phyloP scores from a whole-genome alignment of 2,113 vertebrate species.

The Columba janthina region DNA sequence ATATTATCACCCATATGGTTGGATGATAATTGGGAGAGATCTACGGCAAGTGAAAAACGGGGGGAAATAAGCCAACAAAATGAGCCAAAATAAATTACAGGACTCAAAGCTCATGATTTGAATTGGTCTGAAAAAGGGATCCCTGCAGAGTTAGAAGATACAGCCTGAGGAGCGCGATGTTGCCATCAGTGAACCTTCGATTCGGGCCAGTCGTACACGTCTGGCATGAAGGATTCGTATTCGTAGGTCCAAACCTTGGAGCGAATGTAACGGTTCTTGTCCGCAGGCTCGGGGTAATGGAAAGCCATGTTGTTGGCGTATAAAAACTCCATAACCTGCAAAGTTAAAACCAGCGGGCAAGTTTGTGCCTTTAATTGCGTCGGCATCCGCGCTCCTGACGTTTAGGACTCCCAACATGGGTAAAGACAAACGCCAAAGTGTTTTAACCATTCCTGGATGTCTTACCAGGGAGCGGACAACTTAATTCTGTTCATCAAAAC shows the following conservation, averaged over 20 bases:
- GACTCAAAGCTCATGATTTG: not conserved
- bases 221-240: constrained; percentile 93
- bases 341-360: not conserved
- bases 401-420: not conserved
- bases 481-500: not conserved
- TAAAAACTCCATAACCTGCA: constrained; percentile 89
- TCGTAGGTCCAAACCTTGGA: constrained; percentile 87
- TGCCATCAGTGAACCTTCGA: constrained; percentile 66
- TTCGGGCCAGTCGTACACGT: constrained; percentile 91
- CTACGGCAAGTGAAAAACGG: not conserved
- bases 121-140: constrained; percentile 28
- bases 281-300: constrained; percentile 90
- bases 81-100: not conserved
- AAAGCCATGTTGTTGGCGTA: constrained; percentile 95
- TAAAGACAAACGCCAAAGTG: not conserved
- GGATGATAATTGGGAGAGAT: not conserved
- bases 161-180: not conserved
- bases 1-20: not conserved
- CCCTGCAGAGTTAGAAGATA: constrained; percentile 44
- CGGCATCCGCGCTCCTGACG: accelerated
- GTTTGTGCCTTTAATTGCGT: not conserved
- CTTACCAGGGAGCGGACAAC: accelerated
- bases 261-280: constrained; percentile 84
- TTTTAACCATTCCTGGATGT: accelerated
- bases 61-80: not conserved